A percentile compares a stretch with the other conserved stretches of the same genome.
Evolutionary conservation across 1,140 invertebrate genomes (phyloP).

Genomic region (Drosophila repleta): DNA sequence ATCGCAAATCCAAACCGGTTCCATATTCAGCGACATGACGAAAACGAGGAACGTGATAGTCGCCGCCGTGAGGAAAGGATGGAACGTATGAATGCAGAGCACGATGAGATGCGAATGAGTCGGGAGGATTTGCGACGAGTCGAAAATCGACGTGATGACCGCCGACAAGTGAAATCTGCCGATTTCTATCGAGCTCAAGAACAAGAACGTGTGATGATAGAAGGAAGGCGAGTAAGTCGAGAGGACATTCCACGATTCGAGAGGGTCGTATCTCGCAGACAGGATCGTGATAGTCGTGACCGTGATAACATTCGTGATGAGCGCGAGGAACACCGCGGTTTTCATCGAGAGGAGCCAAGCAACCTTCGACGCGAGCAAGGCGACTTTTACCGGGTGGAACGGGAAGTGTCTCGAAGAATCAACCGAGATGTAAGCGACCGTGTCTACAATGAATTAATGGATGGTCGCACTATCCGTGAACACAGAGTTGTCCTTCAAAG

Average conservation of each 20-base stretch:
- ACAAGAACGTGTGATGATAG: not conserved
- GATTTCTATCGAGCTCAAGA: no score
- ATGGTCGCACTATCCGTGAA: no score
- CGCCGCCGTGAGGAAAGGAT: not conserved
- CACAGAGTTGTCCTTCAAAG: no score
- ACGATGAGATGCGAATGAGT: slow-evolving; percentile 1
- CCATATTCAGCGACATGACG: not conserved
- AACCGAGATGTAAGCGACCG: not conserved
- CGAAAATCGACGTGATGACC: not conserved
- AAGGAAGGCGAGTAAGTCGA: slow-evolving; percentile 3
- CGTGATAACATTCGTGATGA: not conserved
- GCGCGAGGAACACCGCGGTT: no score
- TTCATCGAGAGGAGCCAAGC: not conserved
- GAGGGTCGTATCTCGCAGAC: slow-evolving; percentile 6
- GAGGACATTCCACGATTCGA: slow-evolving; percentile 8
- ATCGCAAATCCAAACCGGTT: not conserved
- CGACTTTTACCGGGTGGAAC: not conserved
- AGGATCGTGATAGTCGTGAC: slow-evolving; percentile 8
- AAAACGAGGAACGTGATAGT: not conserved
- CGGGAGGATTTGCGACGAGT: slow-evolving; percentile 1
- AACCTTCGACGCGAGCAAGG: not conserved
- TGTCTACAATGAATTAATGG: not conserved
- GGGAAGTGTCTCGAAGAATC: not conserved
- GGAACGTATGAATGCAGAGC: slow-evolving; percentile 3
- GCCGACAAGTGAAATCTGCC: not conserved